These are phyloP conservation scores for Mactromeris polynyma DNA, from an alignment of 2,888 invertebrate species.

Conservation along the genomic window DNA sequence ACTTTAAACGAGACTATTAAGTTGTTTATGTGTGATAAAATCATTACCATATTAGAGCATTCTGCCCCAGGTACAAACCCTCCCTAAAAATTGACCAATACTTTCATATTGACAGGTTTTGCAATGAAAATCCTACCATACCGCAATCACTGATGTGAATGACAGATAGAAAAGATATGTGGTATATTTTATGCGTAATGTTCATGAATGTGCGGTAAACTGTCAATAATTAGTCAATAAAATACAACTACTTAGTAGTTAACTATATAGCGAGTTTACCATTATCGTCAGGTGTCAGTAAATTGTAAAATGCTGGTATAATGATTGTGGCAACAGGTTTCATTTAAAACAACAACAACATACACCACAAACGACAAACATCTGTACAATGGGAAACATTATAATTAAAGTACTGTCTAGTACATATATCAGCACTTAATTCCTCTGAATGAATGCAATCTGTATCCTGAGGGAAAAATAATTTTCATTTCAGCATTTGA, in stretches of 20 bases:
- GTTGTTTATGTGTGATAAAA: background rate
- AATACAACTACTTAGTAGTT: background rate
- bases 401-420: background rate
- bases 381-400: background rate
- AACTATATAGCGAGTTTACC: background rate
- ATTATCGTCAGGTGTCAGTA: background rate
- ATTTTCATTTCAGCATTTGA: background rate
- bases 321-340: background rate
- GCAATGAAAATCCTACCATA: background rate
- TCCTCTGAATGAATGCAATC: background rate
- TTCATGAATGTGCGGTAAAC: background rate
- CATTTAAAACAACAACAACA: background rate
- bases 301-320: background rate
- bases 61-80: background rate
- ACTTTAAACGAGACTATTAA: background rate
- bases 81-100: background rate
- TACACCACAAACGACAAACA: background rate
- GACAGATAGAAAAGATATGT: conserved; percentile 36
- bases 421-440: background rate
- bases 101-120: conserved; percentile 4
- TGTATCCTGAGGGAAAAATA: background rate
- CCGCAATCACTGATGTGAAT: conserved; percentile 5
- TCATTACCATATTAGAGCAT: background rate
- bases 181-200: conserved; percentile 36
- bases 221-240: conserved; percentile 39